Evolutionary conservation across 2,888 invertebrate genomes (phyloP).

Genomic region (Panopea generosa): DNA sequence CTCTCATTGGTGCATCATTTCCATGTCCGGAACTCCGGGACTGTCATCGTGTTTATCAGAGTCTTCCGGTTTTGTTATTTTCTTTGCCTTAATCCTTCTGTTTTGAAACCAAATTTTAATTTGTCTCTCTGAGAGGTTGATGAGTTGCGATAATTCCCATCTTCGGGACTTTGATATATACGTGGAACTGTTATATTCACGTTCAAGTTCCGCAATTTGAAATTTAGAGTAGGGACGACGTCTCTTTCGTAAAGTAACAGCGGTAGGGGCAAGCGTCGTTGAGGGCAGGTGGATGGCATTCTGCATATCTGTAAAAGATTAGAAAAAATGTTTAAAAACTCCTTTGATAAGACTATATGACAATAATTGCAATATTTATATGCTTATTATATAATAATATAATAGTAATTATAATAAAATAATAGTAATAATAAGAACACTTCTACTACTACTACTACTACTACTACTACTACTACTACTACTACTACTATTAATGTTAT

Average conservation of each 20-base stretch:
- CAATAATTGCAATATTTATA: too few species aligned
- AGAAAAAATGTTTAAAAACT: neutral
- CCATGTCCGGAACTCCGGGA: conserved; percentile 59
- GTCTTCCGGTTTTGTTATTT: conserved; percentile 78
- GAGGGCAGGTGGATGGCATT: conserved; percentile 80
- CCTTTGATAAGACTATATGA: too few species aligned
- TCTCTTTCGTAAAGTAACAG: conserved; percentile 89
- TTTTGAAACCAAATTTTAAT: conserved; percentile 85
- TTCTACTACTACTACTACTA: too few species aligned
- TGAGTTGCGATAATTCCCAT: conserved; percentile 98
- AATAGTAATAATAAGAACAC: neutral
- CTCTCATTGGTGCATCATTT: conserved; percentile 63
- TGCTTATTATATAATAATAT: neutral
- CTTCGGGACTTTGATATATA: conserved; percentile 99
- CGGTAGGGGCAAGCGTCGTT: conserved; percentile 79
- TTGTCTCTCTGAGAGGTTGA: conserved; percentile 88
- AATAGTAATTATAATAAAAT: too few species aligned
- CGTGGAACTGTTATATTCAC: conserved; percentile 98
- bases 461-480: too few species aligned
- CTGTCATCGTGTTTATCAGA: conserved; percentile 60
- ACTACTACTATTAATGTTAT: too few species aligned
- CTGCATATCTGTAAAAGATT: conserved; percentile 75
- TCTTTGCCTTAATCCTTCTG: conserved; percentile 84
- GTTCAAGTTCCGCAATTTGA: conserved; percentile 98
- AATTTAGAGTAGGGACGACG: conserved; percentile 99